phyloP scores from a whole-genome alignment of 2,797 vertebrate genomes.

The Enteromius afrohamiltoni region DNA sequence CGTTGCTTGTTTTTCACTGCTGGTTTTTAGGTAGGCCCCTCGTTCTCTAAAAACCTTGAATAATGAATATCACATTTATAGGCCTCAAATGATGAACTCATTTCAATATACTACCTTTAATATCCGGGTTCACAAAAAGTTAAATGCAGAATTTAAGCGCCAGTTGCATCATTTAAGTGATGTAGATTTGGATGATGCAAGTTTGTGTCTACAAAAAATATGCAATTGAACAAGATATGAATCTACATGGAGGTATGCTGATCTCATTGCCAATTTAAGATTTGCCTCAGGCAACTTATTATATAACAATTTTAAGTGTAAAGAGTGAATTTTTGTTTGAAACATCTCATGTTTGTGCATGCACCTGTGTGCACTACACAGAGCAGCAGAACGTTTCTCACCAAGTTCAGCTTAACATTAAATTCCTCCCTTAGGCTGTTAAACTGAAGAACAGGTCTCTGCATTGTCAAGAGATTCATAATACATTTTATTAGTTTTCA shows the following conservation, averaged over 20 bases:
- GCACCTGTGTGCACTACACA: neutral
- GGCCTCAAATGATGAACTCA: neutral
- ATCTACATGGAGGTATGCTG: neutral
- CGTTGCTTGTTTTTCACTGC: neutral
- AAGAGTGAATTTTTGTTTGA: neutral
- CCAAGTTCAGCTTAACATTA: neutral
- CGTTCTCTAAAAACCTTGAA: neutral
- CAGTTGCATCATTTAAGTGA: neutral
- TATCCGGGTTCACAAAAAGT: neutral
- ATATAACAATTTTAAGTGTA: neutral
- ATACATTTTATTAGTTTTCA: neutral
- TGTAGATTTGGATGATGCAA: neutral
- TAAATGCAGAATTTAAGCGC: neutral
- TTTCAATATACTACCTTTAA: neutral
- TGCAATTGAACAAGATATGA: neutral
- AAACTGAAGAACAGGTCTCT: neutral
- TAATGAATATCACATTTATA: neutral
- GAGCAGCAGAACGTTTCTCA: neutral
- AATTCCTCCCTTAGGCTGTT: constrained; percentile 12
- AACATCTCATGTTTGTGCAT: neutral
- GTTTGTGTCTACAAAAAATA: neutral
- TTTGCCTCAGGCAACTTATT: neutral
- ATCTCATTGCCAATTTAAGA: neutral
- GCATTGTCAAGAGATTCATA: neutral
- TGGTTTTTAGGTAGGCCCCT: neutral